Evolutionary conservation across 2,888 invertebrate genomes (phyloP).

Genomic region (Adelognathus sp.): DNA sequence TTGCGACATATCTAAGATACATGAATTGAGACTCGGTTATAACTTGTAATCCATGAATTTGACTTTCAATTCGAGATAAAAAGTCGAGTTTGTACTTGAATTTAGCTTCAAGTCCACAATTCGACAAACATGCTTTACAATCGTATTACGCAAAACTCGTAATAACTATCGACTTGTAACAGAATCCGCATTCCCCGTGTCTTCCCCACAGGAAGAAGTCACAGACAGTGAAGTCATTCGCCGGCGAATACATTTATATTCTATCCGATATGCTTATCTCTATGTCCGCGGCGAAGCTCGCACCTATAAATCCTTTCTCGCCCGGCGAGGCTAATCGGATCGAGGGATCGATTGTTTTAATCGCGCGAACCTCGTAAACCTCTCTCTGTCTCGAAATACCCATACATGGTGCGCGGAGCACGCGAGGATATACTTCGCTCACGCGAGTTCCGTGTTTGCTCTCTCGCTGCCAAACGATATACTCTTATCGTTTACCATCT

Average conservation of each 20-base stretch:
- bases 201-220: constrained; percentile 37
- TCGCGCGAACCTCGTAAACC: constrained; percentile 50
- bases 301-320: constrained; percentile 48
- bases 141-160: too few species aligned
- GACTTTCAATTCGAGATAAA: too few species aligned
- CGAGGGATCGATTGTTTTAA: constrained; percentile 58
- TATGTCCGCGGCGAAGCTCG: constrained; percentile 3
- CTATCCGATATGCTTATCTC: constrained; percentile 38
- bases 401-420: not conserved
- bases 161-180: too few species aligned
- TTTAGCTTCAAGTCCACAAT: not conserved
- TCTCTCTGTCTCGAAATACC: not conserved
- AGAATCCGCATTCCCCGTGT: not conserved
- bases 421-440: not conserved
- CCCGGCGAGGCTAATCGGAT: constrained; percentile 49
- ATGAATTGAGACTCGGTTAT: too few species aligned
- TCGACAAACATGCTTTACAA: not conserved
- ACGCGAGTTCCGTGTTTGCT: constrained; percentile 37
- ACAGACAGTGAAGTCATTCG: constrained; percentile 38
- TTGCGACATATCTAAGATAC: too few species aligned
- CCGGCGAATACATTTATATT: constrained; percentile 30
- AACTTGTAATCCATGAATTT: too few species aligned
- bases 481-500: constrained; percentile 37
- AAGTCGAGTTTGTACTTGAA: too few species aligned
- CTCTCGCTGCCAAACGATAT: constrained; percentile 38